Percentiles rank a stretch among this genome's conserved stretches.
These are phyloP conservation scores for Cnemophilus loriae DNA, from an alignment of 2,113 vertebrate species.

Conservation along the genomic window DNA sequence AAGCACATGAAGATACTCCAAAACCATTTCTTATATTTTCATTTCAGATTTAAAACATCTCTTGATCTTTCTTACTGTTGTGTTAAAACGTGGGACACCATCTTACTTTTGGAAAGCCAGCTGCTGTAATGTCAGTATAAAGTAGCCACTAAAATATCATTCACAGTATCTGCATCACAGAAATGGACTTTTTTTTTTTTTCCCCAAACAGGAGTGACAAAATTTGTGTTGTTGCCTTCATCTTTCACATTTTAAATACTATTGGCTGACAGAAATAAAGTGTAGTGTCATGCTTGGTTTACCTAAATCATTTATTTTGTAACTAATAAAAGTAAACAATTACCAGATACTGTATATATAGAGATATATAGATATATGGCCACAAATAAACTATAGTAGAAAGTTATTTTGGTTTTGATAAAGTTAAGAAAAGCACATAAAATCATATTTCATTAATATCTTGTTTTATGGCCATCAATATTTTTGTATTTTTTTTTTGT, in stretches of 20 bases:
- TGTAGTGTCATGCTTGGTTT: slow-evolving; percentile 52
- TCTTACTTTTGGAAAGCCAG: slow-evolving; percentile 47
- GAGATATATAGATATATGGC: slow-evolving; percentile 50
- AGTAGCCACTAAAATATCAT: slow-evolving; percentile 22
- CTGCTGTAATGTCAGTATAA: background rate
- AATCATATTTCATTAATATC: slow-evolving; percentile 46
- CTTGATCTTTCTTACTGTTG: background rate
- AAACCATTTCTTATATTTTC: slow-evolving; percentile 18
- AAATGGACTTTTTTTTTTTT: background rate
- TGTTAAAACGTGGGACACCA: background rate
- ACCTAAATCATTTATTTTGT: slow-evolving; percentile 63
- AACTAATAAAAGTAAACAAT: slow-evolving; percentile 66
- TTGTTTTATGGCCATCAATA: slow-evolving; percentile 53
- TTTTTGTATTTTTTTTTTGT: slow-evolving; percentile 47
- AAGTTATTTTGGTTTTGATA: slow-evolving; percentile 59
- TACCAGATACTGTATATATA: slow-evolving; percentile 48
- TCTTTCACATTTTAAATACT: slow-evolving; percentile 20
- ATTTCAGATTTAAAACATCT: slow-evolving; percentile 40
- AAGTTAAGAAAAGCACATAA: slow-evolving; percentile 63
- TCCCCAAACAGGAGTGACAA: background rate
- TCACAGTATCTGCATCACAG: slow-evolving; percentile 17
- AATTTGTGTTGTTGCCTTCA: background rate
- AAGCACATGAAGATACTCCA: slow-evolving; percentile 19
- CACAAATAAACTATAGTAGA: slow-evolving; percentile 47
- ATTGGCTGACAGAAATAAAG: slow-evolving; percentile 50